Evolutionary conservation across 2,113 vertebrate species (phyloP), one percentile per base, ranked within the genome.

Genomic region (Vireo altiloquus): DNA sequence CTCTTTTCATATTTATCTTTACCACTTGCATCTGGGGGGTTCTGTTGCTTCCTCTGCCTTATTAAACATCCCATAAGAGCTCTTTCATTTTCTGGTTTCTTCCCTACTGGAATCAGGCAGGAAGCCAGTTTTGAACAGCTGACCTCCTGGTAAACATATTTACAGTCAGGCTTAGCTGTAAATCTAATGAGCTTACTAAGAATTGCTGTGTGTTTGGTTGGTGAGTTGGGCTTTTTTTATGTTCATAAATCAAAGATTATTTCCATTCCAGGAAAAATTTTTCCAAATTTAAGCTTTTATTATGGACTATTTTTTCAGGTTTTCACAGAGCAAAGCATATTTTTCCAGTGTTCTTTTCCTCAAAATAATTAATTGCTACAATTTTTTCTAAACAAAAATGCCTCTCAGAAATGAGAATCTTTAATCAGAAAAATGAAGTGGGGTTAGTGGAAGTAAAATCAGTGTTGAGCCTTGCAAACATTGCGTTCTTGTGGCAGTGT

Each of bases 31-130:
- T 63, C 70, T 93, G 23, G 25, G 25, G 37, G 25, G 6, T 69
- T 96, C 53, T 81, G 42, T 91, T 77, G 39, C 63, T 90, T 97
- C 91, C 82, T 91, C 54, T 95, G 85, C 68, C 40, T 91, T 93
- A 23, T 33, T 80, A 77, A 92, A 95, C 79, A 88, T 95, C 68
- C 23, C 8, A 2, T 68, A 90, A 85, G 49, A 83, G 24, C 50
- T 91, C 22, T 76, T 91, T 46, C 66, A 52, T 0, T 68, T 71
- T 63, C 33, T 88, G n/a, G 39, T 86, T 93, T 92, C 88, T 89
- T 94, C 79, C 1, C 1, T 52, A 4, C 60, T 46, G 68, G 87
- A 94, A 56, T 54, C 30, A 39, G 93, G 93, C 88, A 92, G 42
- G 63, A 37, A 69, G 85, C 88, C 93, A 83, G 79, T 80, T 90